Evolutionary conservation across 2,113 vertebrate genomes (phyloP), one percentile per base, ranked within the genome.

Genomic region (Tachuris rubrigastra): DNA sequence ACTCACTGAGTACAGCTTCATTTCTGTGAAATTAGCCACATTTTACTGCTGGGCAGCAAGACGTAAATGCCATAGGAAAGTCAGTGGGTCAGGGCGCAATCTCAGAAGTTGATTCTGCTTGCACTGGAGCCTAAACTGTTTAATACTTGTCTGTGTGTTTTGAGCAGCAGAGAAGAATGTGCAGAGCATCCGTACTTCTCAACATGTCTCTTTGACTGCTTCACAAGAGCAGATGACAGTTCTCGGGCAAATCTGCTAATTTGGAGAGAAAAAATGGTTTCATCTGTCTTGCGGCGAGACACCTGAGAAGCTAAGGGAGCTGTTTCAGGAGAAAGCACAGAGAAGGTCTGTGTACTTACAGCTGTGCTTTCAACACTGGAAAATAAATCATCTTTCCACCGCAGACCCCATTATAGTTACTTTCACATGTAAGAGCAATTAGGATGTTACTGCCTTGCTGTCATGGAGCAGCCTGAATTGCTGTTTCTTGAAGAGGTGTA

Each of bases 251-350:
- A 90, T 87, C 81, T 89, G 71, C 81, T 94, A 73, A 95, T 90
- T 73, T 88, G 82, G 67, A 83, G 87, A 42, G 53, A 93, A 85
- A 94, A 96, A 83, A 94, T 0, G 3, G 87, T 83, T 87, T 95
- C 59, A 52, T 95, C 85, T 94, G 85, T 77, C 90, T 69, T 93
- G 78, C 0, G 4, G 85, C 4, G 56, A 95, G 93, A 91, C 91
- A 97, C 96, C 93, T 96, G 94, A 95, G 92, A 94, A 76, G 55
- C 82, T 72, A 50, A 95, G 82, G 79, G 89, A 89, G 75, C 55
- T 59, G 75, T 76, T 93, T 77, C 63, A 50, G 87, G 77, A 71
- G 85, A 71, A 93, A 90, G 87, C 74, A 96, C 81, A 95, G 92
- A 91, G 74, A 88, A 91, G 78, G 55, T 83, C 89, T 95, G 74